phyloP scores from a whole-genome alignment of 1,140 invertebrate species.

The Cataglyphis hispanica region DNA sequence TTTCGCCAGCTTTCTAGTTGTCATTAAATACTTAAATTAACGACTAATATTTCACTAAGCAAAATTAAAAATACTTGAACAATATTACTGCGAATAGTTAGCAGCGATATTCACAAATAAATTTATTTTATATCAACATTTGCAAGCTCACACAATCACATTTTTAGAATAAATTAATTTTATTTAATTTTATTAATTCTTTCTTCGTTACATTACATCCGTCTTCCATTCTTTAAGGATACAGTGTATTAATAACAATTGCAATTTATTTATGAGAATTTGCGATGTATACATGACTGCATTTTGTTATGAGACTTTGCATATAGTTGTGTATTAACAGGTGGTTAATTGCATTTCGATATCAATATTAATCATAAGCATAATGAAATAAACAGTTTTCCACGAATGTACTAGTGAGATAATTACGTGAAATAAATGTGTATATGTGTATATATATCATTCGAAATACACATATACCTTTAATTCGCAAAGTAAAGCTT shows the following conservation, averaged over 20 bases:
- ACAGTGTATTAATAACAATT: not conserved
- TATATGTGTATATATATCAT: not conserved
- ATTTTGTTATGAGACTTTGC: not conserved
- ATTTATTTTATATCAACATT: not conserved
- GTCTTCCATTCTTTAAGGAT: not conserved
- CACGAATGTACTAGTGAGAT: not conserved
- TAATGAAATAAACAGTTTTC: slow-evolving; percentile 3
- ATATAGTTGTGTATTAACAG: slow-evolving; percentile 3
- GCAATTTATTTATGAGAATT: not conserved
- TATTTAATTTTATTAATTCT: not conserved
- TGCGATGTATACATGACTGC: not conserved
- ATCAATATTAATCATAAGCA: not conserved
- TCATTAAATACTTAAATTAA: slow-evolving; percentile 34
- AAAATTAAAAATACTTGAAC: not conserved
- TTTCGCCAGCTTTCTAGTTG: not conserved
- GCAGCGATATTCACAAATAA: not conserved
- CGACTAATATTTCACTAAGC: too few species aligned
- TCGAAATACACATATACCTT: not conserved
- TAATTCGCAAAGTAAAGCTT: not conserved
- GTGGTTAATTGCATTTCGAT: slow-evolving; percentile 16
- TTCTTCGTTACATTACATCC: not conserved
- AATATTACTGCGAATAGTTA: not conserved
- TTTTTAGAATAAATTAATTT: not conserved
- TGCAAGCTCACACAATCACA: not conserved
- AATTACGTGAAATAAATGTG: not conserved